Conservation (phyloP, 2,113 vertebrate genomes). For the Neotoma lepida region DNA sequence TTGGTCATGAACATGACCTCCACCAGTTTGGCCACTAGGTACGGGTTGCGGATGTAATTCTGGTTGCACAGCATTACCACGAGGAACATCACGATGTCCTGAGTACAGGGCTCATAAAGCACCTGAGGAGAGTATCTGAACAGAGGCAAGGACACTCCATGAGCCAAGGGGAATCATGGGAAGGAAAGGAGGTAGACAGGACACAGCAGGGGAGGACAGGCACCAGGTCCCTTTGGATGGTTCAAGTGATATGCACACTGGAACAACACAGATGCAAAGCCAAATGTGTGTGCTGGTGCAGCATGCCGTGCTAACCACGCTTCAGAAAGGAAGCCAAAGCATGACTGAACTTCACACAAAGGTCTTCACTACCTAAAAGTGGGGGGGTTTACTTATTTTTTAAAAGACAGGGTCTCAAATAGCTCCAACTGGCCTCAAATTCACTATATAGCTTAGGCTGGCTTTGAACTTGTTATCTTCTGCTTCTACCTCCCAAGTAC, state of each 20-base stretch:
- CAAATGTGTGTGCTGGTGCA: not conserved
- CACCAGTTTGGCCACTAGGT: slow-evolving; percentile 97
- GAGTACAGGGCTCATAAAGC: slow-evolving; percentile 98
- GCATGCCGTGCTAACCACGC: not conserved
- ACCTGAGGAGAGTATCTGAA: slow-evolving; percentile 97
- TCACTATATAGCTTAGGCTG: not conserved
- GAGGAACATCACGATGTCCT: slow-evolving; percentile 97
- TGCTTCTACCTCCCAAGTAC: not conserved
- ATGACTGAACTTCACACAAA: not conserved
- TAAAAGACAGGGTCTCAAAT: not conserved
- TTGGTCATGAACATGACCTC: slow-evolving; percentile 99
- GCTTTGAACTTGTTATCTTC: not conserved
- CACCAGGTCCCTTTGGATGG: too few species aligned
- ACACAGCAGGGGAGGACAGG: fast-evolving
- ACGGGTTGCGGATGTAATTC: slow-evolving; percentile 99
- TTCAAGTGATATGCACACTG: not conserved
- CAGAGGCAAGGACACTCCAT: not conserved
- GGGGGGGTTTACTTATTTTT: not conserved
- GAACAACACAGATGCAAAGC: not conserved
- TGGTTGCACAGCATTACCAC: slow-evolving; percentile 99
- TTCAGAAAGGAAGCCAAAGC: slow-evolving; percentile 3
- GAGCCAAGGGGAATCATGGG: fast-evolving
- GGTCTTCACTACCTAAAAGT: not conserved
- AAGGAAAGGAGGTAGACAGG: not conserved
- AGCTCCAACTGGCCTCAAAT: not conserved